Evolutionary conservation across 2,797 vertebrate genomes (phyloP), one percentile per base, ranked within the genome.

Genomic region (Urocyon cinereoargenteus): DNA sequence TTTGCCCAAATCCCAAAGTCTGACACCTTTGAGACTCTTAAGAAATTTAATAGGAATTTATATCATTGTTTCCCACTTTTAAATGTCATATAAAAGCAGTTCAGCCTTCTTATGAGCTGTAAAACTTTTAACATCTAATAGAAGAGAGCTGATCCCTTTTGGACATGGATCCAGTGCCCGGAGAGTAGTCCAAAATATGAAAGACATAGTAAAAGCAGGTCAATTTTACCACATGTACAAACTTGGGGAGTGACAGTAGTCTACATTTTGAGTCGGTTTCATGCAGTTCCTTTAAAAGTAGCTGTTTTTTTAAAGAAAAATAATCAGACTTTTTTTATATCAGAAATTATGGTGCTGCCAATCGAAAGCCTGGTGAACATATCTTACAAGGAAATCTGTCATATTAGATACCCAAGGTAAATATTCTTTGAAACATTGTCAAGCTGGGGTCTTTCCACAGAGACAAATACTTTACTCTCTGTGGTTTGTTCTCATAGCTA

Each of bases 31-130:
- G 77, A 34, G 55, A 75, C 34, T 79, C 70, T 92, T 89, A 89
- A 75, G 77, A 94, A 84, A 61, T 83, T 87, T 90, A 90, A 61
- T 83, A 93, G 51, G 5, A 64, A 75, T 82, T 91, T 84, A 45
- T 90, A 51, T 13, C 75, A 75, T 91, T 53, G 2, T 82, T 62
- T 89, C 4, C 59, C 96, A 10, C 61, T 91, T 61, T 95, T 93
- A 79, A 87, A 86, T 70, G 22, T 84, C 75, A 51, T 34, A 57
- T 93, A 91, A 93, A 82, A 59, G 9, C 6, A 66, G 14, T 91
- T 88, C 18, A 70, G 26, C 14, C 36, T 92, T 85, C 55, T 53
- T 64, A 64, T 31, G 59, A 88, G 57, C 53, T 92, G 49, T 64
- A n/a, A 86, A 22, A 24, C 6, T 68, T 95, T 64, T 72, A 77